phyloP scores from a whole-genome alignment of 2,888 invertebrate species.

The Sarcophaga subvicina region DNA sequence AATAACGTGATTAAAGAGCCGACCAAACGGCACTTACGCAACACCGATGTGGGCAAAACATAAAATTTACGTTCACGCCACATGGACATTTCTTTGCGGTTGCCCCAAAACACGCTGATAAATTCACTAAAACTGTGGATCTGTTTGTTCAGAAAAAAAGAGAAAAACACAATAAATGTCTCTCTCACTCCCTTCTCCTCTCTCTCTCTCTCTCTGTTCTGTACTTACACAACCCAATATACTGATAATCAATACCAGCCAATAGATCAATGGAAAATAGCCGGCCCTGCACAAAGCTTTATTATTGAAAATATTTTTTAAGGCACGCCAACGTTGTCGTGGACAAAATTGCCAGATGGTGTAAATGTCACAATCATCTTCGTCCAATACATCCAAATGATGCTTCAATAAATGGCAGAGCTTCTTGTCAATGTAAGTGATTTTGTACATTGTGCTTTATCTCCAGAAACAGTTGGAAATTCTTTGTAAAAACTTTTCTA shows the following conservation, averaged over 20 bases:
- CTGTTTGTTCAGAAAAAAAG: slow-evolving; percentile 49
- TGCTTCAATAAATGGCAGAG: slow-evolving; percentile 69
- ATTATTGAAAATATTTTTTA: slow-evolving; percentile 60
- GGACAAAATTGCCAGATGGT: slow-evolving; percentile 74
- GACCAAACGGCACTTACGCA: slow-evolving; percentile 73
- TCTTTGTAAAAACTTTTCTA: background rate
- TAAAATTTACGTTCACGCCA: slow-evolving; percentile 72
- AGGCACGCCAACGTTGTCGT: slow-evolving; percentile 64
- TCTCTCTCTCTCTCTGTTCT: no score
- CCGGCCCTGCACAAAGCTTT: slow-evolving; percentile 70
- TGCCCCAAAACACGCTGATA: slow-evolving; percentile 52
- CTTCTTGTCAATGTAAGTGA: slow-evolving; percentile 71
- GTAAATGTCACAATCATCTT: slow-evolving; percentile 70
- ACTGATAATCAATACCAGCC: slow-evolving; percentile 72
- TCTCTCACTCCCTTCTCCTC: no score
- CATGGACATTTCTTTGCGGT: slow-evolving; percentile 66
- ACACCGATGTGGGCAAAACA: slow-evolving; percentile 72
- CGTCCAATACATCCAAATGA: slow-evolving; percentile 66
- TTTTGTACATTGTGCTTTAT: slow-evolving; percentile 70
- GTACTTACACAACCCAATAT: slow-evolving; percentile 73
- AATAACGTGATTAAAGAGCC: slow-evolving; percentile 73
- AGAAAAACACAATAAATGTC: no score
- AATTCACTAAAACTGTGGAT: slow-evolving; percentile 70
- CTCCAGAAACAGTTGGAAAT: background rate
- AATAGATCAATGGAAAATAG: slow-evolving; percentile 74